Percentiles rank a stretch among this genome's conserved stretches.
Conservation (phyloP, 2,113 vertebrate species). For the Rhea pennata region DNA sequence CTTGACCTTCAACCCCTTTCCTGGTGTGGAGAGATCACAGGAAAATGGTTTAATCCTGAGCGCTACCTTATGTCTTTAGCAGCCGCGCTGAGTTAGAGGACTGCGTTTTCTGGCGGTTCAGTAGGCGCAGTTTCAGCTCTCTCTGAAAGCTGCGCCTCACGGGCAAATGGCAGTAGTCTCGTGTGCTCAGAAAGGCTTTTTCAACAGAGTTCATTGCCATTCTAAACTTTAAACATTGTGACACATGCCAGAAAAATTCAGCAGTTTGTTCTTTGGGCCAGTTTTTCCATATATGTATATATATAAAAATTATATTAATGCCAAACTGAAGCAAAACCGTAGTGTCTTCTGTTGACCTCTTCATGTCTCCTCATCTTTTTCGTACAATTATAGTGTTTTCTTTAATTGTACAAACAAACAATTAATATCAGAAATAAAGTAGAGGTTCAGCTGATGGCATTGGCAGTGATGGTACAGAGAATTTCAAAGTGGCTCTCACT, state of each 20-base stretch:
- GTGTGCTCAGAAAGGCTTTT: constrained; percentile 38
- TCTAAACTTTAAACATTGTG: constrained; percentile 70
- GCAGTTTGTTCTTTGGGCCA: constrained; percentile 16
- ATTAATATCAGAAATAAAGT: not conserved
- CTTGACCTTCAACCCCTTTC: not conserved
- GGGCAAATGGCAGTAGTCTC: constrained; percentile 36
- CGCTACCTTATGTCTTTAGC: constrained; percentile 33
- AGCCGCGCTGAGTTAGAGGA: not conserved
- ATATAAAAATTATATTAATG: not conserved
- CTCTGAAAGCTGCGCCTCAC: constrained; percentile 34
- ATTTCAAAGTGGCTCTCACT: not conserved
- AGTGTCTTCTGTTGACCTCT: constrained; percentile 16
- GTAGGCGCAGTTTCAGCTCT: constrained; percentile 31
- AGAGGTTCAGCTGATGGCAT: not conserved
- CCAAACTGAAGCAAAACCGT: not conserved
- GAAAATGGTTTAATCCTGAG: not conserved
- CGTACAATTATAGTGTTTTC: not conserved
- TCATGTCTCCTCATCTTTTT: not conserved
- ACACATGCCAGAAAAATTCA: constrained; percentile 68
- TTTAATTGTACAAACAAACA: not conserved
- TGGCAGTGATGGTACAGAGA: not conserved
- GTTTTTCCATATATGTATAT: constrained; percentile 2
- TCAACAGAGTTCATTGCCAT: constrained; percentile 59
- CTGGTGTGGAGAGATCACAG: not conserved
- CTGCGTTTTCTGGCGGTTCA: not conserved